Evolutionary conservation across 2,113 vertebrate genomes (phyloP).

Genomic region (Alces alces): DNA sequence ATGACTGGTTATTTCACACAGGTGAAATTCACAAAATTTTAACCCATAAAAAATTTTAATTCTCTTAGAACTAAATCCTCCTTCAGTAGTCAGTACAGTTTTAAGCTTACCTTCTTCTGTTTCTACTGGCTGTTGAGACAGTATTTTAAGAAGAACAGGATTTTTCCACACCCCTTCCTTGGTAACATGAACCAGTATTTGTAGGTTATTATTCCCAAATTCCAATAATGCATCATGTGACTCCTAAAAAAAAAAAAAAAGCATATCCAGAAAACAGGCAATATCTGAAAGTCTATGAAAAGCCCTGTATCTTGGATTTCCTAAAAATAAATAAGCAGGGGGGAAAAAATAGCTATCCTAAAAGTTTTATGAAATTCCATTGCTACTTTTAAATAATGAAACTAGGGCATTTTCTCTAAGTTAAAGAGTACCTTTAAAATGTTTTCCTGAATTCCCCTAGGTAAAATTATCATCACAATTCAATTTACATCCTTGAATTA

Average conservation of each 20-base stretch:
- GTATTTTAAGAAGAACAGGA: constrained; percentile 89
- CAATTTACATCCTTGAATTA: not conserved
- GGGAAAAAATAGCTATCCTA: not conserved
- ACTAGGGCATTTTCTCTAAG: not conserved
- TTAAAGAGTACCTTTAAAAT: not conserved
- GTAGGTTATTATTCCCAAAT: constrained; percentile 95
- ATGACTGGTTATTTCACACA: not conserved
- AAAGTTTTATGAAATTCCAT: not conserved
- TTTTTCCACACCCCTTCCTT: constrained; percentile 96
- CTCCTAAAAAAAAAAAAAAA: constrained; percentile 72
- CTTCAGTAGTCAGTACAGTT: not conserved
- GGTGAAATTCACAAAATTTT: not conserved
- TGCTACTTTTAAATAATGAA: not conserved
- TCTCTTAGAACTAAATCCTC: not conserved
- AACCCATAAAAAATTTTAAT: not conserved
- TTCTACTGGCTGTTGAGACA: constrained; percentile 90
- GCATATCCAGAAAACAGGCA: constrained; percentile 32
- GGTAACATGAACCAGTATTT: constrained; percentile 92
- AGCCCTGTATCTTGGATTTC: not conserved
- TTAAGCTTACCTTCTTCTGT: constrained; percentile 88
- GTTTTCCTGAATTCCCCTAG: not conserved
- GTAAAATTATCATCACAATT: constrained; percentile 32
- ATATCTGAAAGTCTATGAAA: constrained; percentile 5
- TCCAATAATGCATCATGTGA: constrained; percentile 92
- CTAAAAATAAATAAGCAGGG: not conserved